Evolutionary conservation across 2,113 vertebrate species (phyloP), one percentile per base, ranked within the genome.

Genomic region (Gallinago jamesoni): DNA sequence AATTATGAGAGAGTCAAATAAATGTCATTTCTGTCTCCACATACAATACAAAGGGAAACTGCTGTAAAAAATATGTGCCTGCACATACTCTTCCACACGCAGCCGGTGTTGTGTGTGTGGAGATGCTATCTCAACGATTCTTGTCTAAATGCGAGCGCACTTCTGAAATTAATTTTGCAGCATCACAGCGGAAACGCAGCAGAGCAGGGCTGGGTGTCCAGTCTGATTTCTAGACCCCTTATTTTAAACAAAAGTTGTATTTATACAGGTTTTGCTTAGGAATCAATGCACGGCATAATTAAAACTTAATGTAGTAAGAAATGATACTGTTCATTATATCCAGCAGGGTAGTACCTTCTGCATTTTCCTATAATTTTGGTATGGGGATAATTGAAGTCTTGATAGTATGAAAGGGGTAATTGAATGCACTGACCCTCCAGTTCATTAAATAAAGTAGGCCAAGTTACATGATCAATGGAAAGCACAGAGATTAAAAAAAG

Each of bases 351-450:
- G 97, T 97, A 97, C 97, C 98, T 98, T 98, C 97, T 81, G 91
- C 96, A 92, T 97, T 97, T 98, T 97, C 97, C 97, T 97, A 96
- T 98, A 96, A 98, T 98, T 99, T 98, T 98, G 98, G 98, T 99
- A 98, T 98, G 98, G 98, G 98, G 98, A 98, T 98, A 98, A 98
- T 99, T 98, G 98, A 98, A 98, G 98, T 98, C 98, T 98, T 98
- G 98, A 98, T 97, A 98, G 98, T 98, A 98, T 98, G 98, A 98
- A 99, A 98, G 98, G 98, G 98, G 98, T 98, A 98, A 98, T 98
- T 98, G 98, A 98, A 99, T 98, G 98, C 98, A 93, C 98, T 99
- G 99, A 99, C 99, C 99, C 99, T 99, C 98, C 97, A 98, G 98
- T 98, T 98, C 98, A 98, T 99, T 98, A 99, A 99, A 98, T 98